phyloP scores from a whole-genome alignment of 2,797 vertebrate species.

The Bradypodion pumilum region DNA sequence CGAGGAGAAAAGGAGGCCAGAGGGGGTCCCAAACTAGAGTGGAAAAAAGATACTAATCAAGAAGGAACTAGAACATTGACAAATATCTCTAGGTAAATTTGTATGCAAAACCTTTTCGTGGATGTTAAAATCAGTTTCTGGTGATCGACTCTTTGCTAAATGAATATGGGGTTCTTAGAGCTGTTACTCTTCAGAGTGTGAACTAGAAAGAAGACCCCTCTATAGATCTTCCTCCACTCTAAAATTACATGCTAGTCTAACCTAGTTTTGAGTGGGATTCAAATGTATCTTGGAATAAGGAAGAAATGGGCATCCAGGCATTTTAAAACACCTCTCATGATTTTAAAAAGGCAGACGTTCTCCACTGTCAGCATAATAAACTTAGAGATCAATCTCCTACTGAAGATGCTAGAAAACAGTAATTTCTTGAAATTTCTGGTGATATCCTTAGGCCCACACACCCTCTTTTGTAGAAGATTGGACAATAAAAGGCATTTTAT shows the following conservation, averaged over 20 bases:
- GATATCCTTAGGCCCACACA: too few relatives aligned
- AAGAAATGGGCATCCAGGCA: too few relatives aligned
- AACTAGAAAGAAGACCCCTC: not conserved
- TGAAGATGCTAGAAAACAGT: too few relatives aligned
- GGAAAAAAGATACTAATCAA: not conserved
- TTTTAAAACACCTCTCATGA: too few relatives aligned
- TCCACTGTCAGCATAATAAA: too few relatives aligned
- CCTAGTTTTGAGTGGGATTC: not conserved
- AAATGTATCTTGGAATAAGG: not conserved
- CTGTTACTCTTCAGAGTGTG: not conserved
- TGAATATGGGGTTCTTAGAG: not conserved
- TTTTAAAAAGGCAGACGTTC: too few relatives aligned
- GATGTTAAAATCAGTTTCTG: not conserved
- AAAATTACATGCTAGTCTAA: not conserved
- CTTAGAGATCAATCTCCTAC: too few relatives aligned
- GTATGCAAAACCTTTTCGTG: not conserved
- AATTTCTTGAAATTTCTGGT: too few relatives aligned
- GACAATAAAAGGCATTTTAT: not conserved
- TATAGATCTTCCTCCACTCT: not conserved
- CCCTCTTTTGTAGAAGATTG: too few relatives aligned
- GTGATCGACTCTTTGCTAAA: not conserved
- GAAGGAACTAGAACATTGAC: not conserved
- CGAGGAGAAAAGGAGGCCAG: slow-evolving; percentile 19
- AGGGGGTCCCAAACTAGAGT: not conserved
- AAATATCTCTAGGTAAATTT: slow-evolving; percentile 11